These are phyloP conservation scores for Biston stratarius DNA, from an alignment of 2,888 invertebrate species.

Conservation along the genomic window DNA sequence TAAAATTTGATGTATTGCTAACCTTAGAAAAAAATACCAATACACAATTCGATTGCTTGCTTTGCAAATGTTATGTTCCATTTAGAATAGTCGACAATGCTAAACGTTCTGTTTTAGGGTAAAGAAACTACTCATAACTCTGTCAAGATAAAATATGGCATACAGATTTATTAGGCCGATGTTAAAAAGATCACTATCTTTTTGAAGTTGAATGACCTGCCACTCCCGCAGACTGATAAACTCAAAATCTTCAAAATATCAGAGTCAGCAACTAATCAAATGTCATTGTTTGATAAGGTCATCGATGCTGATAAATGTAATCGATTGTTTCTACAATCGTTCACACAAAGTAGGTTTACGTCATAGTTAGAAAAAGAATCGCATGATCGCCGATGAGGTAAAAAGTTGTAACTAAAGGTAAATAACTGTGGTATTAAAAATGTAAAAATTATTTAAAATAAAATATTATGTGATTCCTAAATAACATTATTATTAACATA, in stretches of 20 bases:
- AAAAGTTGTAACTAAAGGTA: neutral
- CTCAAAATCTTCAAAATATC: constrained; percentile 59
- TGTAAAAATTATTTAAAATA: no score
- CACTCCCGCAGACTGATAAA: constrained; percentile 56
- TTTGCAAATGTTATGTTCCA: no score
- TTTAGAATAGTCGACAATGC: no score
- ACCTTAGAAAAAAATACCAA: no score
- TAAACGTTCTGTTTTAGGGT: no score
- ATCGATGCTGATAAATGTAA: constrained; percentile 48
- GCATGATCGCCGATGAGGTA: constrained; percentile 3
- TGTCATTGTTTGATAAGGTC: constrained; percentile 67
- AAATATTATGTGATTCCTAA: no score
- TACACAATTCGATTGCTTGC: no score
- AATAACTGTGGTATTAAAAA: no score
- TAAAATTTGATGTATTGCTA: no score
- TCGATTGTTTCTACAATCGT: constrained; percentile 43
- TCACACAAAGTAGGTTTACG: constrained; percentile 37
- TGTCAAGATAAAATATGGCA: neutral
- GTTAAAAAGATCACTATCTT: no score
- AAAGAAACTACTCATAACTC: no score
- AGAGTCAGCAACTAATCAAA: constrained; percentile 47
- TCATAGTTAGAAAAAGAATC: constrained; percentile 15
- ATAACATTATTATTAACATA: no score
- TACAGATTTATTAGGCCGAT: neutral
- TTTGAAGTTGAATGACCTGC: constrained; percentile 74